Evolutionary conservation across 2,888 invertebrate species (phyloP), one percentile per base, ranked within the genome.

Genomic region (Scaptomyza polygonia): DNA sequence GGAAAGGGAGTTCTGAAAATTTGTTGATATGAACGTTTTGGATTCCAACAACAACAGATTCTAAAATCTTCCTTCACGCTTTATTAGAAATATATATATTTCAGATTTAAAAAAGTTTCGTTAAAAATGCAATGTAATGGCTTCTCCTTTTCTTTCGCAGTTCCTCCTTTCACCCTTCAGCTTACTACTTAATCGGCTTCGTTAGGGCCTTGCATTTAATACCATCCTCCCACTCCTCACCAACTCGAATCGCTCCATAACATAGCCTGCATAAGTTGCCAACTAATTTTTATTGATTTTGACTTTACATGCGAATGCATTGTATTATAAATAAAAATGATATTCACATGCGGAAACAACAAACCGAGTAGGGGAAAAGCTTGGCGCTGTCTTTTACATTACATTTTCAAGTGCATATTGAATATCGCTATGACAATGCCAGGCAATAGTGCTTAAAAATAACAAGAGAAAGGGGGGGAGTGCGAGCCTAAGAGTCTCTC

Each of bases 221-320:
- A 64, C 39, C 45, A 58, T 55, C 2, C 43, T 8, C 7, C 21
- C 12, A 8, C 5, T 36, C n/a, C 5, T 16, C 8, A 3, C 1
- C 18, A 8, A 21, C 45, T 11, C 29, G 2, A 30, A 0, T 1
- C 16, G 54, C 49, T 54, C 29, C 47, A 16, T 52, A 27, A 21
- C 18, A 16, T 8, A 18, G 47, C 6, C 61, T 54, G 67, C 67
- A 67, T 62, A 67, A 57, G 59, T 69, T 72, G 70, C 51, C 56
- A 72, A 69, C 67, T 63, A 77, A 78, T 71, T 77, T 71, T 71
- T 77, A 77, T 77, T 71, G 77, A 78, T 78, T 77, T 77, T 52
- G 45, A 56, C 61, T 73, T 72, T 72, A 53, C 73, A 65, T 72
- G 72, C 27, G 40, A 8, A 16, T 16, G 32, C 52, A 51, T 34